Percentiles rank a stretch among this genome's conserved stretches.
Conservation (phyloP, 2,888 invertebrate genomes). For the Muschampia plurimacula region DNA sequence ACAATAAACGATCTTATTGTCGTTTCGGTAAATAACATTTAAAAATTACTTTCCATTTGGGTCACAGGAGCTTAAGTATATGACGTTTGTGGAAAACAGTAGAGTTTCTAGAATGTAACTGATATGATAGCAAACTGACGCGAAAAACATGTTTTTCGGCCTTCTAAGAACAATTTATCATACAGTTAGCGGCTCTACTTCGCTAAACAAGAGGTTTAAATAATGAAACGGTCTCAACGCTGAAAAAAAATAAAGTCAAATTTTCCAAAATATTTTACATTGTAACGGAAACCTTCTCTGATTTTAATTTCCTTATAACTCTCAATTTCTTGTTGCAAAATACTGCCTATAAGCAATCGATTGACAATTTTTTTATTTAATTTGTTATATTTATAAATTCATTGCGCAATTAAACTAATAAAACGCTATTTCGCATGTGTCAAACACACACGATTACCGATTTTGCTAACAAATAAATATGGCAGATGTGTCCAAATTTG, state of each 20-base stretch:
- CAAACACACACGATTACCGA: background rate
- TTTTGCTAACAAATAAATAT: conserved; percentile 27
- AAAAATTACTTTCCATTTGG: background rate
- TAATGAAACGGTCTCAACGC: background rate
- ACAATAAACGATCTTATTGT: background rate
- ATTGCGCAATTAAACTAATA: background rate
- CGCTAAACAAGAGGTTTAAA: background rate
- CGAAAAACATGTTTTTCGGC: background rate
- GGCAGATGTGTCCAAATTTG: conserved; percentile 31
- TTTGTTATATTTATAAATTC: background rate
- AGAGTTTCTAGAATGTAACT: background rate
- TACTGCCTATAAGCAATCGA: too few relatives aligned
- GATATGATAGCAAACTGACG: background rate
- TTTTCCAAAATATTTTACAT: background rate
- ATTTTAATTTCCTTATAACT: too few relatives aligned
- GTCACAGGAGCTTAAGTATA: background rate
- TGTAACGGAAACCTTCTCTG: too few relatives aligned
- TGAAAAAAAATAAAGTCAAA: background rate
- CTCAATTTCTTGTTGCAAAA: too few relatives aligned
- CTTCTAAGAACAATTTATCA: background rate
- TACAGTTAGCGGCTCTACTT: background rate
- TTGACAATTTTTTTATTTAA: background rate
- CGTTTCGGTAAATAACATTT: background rate
- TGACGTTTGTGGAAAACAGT: background rate
- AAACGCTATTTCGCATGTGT: background rate